phyloP scores from a whole-genome alignment of 2,113 vertebrate genomes.

The Caranx melampygus region DNA sequence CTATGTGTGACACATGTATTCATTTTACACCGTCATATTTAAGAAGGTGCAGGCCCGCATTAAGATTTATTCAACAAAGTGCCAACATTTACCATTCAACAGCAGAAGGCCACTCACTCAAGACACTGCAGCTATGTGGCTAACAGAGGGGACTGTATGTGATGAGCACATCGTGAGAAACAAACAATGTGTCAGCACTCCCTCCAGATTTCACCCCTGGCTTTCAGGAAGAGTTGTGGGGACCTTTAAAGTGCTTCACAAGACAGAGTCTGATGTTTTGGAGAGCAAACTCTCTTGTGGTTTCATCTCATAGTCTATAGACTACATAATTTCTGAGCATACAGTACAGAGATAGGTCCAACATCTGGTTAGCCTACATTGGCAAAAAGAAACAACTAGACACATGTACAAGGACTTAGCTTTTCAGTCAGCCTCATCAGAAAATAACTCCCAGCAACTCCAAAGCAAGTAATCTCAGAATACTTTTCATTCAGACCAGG shows the following conservation, averaged over 20 bases:
- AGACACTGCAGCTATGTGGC: neutral
- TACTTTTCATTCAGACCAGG: too few species aligned
- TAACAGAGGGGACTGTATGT: neutral
- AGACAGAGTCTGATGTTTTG: neutral
- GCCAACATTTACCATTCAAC: constrained; percentile 7
- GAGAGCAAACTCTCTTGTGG: neutral
- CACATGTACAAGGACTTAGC: neutral
- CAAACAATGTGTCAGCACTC: neutral
- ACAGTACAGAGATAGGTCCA: neutral
- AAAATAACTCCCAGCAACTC: neutral
- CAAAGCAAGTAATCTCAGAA: neutral
- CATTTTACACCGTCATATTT: neutral
- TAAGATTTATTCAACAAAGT: constrained; percentile 13
- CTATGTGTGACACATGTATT: neutral
- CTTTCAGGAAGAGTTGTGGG: neutral
- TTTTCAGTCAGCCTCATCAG: neutral
- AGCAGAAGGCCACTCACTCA: constrained; percentile 7
- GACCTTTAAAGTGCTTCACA: constrained; percentile 46
- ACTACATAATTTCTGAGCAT: neutral
- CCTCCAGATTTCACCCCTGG: neutral
- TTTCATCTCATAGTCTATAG: neutral
- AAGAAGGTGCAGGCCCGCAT: constrained; percentile 11
- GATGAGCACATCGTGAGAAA: neutral
- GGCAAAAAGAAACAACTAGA: neutral
- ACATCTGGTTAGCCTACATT: neutral